These are phyloP conservation scores for Teleogryllus occipitalis DNA, from an alignment of 1,140 invertebrate genomes.

Conservation along the genomic window DNA sequence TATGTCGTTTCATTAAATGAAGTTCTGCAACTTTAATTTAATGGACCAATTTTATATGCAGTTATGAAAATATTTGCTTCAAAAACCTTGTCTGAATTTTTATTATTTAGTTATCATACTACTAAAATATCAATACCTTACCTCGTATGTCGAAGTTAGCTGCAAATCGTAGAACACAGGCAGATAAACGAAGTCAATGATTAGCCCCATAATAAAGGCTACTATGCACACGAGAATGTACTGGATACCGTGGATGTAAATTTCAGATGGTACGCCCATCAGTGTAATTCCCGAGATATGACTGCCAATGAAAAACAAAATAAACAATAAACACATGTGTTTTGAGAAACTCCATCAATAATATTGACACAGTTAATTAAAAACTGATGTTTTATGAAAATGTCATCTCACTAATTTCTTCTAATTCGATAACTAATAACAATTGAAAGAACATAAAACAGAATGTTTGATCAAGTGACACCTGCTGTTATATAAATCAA, in stretches of 20 bases:
- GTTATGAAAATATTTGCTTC: too few species aligned
- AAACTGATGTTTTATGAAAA: background rate
- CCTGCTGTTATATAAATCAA: background rate
- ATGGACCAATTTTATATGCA: too few species aligned
- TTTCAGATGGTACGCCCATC: constrained; percentile 19
- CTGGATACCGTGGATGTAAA: constrained; percentile 14
- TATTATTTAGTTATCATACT: too few species aligned
- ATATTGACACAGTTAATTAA: background rate
- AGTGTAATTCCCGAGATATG: constrained; percentile 30
- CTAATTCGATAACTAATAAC: background rate
- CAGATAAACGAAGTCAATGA: constrained; percentile 35
- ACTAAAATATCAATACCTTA: constrained; percentile 21
- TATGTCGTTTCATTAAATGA: too few species aligned
- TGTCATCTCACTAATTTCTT: background rate
- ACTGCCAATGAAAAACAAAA: constrained; percentile 17
- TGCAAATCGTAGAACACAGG: constrained; percentile 45
- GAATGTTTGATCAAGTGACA: background rate
- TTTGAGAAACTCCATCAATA: background rate
- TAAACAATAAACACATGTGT: background rate
- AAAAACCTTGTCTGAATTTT: too few species aligned
- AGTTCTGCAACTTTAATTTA: too few species aligned
- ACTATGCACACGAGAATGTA: background rate
- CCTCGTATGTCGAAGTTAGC: constrained; percentile 42
- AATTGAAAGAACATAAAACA: background rate
- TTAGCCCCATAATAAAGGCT: background rate